A percentile compares a stretch with the other conserved stretches of the same genome.
phyloP scores from a whole-genome alignment of 2,797 vertebrate species.

The Peromyscus eremicus region DNA sequence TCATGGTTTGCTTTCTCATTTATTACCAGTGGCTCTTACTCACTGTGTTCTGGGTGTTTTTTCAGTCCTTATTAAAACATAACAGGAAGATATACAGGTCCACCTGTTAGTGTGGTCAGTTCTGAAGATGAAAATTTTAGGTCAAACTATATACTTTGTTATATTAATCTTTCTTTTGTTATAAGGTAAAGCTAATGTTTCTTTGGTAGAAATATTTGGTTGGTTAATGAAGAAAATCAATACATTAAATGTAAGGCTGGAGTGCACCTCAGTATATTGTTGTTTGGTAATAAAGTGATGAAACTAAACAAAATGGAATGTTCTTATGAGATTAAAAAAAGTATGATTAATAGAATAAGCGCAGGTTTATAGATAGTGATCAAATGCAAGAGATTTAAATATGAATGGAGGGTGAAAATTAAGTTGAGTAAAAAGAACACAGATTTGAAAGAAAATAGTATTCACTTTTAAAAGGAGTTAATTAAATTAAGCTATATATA shows the following conservation, averaged over 20 bases:
- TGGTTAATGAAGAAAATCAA: neutral
- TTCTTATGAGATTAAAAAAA: neutral
- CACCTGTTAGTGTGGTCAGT: neutral
- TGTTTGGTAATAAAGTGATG: neutral
- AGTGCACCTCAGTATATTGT: neutral
- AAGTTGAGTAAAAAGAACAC: neutral
- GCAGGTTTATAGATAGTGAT: neutral
- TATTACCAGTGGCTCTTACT: too few species aligned
- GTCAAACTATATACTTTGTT: neutral
- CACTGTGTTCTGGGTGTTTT: neutral
- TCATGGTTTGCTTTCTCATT: neutral
- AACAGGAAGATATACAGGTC: neutral
- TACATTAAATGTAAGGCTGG: neutral
- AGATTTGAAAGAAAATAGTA: neutral
- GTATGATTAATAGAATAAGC: neutral
- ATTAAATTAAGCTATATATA: constrained; percentile 10
- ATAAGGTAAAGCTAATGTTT: neutral
- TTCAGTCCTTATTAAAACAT: neutral
- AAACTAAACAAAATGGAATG: neutral
- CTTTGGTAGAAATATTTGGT: neutral
- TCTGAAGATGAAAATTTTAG: neutral
- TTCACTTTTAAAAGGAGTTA: rapidly evolving
- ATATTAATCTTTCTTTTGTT: neutral
- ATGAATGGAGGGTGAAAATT: neutral
- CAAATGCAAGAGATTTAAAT: neutral